Evolutionary conservation across 2,113 vertebrate genomes (phyloP).

Genomic region (Melospiza georgiana): DNA sequence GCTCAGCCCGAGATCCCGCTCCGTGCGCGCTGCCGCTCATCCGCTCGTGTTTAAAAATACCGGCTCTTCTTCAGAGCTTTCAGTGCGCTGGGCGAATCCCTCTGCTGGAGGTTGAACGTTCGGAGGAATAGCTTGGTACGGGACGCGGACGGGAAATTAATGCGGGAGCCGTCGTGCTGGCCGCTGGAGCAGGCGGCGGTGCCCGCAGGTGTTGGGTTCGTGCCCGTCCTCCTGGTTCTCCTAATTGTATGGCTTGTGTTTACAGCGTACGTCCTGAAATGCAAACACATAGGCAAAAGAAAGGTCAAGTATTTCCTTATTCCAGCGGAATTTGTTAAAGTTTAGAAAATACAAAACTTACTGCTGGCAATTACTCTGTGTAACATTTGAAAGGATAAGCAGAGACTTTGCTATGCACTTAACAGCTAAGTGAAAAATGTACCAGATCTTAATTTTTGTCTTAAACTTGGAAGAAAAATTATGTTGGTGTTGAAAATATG

Average conservation of each 20-base stretch:
- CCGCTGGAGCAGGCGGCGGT: neutral
- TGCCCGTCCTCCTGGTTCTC: neutral
- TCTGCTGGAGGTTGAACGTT: accelerated
- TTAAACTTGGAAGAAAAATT: neutral
- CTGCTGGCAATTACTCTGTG: neutral
- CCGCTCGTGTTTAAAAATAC: neutral
- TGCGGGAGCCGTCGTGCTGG: accelerated
- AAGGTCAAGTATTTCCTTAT: neutral
- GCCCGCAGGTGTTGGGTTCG: neutral
- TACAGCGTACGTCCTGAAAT: neutral
- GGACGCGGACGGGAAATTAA: accelerated
- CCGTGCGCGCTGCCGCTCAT: neutral
- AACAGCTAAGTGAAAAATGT: neutral
- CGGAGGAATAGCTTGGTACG: neutral
- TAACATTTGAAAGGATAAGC: neutral
- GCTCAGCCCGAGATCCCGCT: accelerated
- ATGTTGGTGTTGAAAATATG: neutral
- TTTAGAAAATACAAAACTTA: neutral
- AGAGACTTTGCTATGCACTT: neutral
- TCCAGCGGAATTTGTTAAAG: neutral
- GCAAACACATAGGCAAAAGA: accelerated
- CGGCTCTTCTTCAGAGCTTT: neutral
- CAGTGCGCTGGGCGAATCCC: neutral
- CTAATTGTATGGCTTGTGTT: accelerated
- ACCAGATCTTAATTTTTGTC: neutral